Evolutionary conservation across 2,797 vertebrate genomes (phyloP), one percentile per base, ranked within the genome.

Genomic region (Phoeniculus purpureus): DNA sequence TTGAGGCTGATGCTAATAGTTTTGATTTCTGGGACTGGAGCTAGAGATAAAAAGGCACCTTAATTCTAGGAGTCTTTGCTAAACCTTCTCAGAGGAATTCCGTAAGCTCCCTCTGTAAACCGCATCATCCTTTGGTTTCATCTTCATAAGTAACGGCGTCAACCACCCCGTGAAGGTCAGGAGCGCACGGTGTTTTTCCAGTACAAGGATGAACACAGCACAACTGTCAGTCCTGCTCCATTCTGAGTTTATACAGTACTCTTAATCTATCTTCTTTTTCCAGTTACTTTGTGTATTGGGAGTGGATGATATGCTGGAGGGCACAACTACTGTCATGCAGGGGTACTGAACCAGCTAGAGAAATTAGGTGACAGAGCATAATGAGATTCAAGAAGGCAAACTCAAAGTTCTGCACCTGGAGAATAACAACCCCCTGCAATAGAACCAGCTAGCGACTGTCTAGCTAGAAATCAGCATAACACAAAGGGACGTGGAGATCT

Each of bases 81-180:
- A 77, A 90, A 90, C 54, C 27, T 94, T 74, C 92, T 92, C 67
- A 55, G 47, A 88, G 64, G 77, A 84, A 67, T 93, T 95, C 8
- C 67, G 8, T 82, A 89, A 92, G 32, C 64, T 76, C 29, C 14
- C 12, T 84, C 77, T 64, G 47, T 84, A 79, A 92, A 64, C 43
- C 6, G 2, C 25, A 31, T 80, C 74, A 76, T 81, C 58, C 32
- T 81, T 80, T 31, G 26, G 71, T 74, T 90, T 88, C 54, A 55
- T 70, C 65, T 84, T 86, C 64, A 81, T 64, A 84, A 83, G 17
- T 64, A 43, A 91, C 71, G 71, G 16, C 47, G 82, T 68, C 50
- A 51, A 4, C 50, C 40, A 10, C 27, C 3, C 77, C 0, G 0
- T 81, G 87, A 96, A 91, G 82, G 58, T 71, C 71, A 73, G 32